Evolutionary conservation across 2,888 invertebrate genomes (phyloP).

Genomic region (Eremobia ochroleuca): DNA sequence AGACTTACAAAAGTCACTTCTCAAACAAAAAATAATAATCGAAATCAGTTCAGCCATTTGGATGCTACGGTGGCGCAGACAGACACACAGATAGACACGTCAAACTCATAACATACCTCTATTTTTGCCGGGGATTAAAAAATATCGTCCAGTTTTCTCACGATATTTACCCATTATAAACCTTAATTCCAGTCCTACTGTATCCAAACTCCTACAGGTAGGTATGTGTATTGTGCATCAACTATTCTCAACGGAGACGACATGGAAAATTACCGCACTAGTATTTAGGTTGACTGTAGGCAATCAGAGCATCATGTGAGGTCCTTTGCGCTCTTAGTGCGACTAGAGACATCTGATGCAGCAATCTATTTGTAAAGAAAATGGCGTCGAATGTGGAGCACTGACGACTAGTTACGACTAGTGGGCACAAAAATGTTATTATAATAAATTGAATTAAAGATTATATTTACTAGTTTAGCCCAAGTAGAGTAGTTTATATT

Average conservation of each 20-base stretch:
- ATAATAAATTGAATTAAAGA: neutral
- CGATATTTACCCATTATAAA: neutral
- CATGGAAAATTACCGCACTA: neutral
- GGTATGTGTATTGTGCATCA: neutral
- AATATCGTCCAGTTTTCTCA: too few species aligned
- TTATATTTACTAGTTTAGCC: neutral
- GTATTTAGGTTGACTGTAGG: conserved; percentile 12
- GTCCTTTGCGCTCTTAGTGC: neutral
- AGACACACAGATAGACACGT: too few species aligned
- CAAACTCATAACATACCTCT: too few species aligned
- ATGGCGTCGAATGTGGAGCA: neutral
- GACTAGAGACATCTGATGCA: neutral
- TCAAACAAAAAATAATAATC: too few species aligned
- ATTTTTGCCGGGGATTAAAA: too few species aligned
- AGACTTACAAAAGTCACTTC: neutral
- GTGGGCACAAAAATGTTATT: neutral
- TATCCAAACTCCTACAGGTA: neutral
- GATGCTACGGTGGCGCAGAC: too few species aligned
- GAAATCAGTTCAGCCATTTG: too few species aligned
- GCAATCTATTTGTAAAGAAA: neutral
- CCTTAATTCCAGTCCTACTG: neutral
- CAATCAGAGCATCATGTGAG: neutral
- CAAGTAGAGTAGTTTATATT: neutral
- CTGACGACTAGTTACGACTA: neutral
- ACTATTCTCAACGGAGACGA: neutral